Evolutionary conservation across 2,113 vertebrate genomes (phyloP).

Genomic region (Thymallus thymallus): DNA sequence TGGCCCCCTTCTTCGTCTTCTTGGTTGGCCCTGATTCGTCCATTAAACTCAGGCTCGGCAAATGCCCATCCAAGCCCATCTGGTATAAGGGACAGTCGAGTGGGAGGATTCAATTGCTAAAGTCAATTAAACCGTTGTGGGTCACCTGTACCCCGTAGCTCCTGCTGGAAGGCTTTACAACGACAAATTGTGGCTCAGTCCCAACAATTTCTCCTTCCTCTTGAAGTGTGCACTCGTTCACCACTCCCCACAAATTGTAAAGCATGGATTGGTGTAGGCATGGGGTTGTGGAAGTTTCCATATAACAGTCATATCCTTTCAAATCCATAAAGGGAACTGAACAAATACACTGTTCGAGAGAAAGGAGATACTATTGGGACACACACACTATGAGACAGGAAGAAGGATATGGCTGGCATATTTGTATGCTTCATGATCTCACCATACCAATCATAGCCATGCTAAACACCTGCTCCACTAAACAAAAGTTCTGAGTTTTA

Average conservation of each 20-base stretch:
- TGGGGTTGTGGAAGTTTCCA: no score
- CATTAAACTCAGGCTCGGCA: slow-evolving; percentile 59
- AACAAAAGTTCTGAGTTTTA: not conserved
- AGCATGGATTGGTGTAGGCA: no score
- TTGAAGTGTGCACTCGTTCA: no score
- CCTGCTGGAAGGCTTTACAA: slow-evolving; percentile 14
- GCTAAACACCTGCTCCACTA: not conserved
- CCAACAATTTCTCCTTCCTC: no score
- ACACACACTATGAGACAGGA: not conserved
- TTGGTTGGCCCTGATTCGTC: slow-evolving; percentile 56
- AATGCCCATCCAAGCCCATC: slow-evolving; percentile 53
- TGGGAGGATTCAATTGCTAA: slow-evolving; percentile 57
- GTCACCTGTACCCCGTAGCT: slow-evolving; percentile 35
- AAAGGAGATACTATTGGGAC: no score
- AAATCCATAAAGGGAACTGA: no score
- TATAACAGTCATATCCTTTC: no score
- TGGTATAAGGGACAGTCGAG: slow-evolving; percentile 51
- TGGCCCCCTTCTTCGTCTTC: slow-evolving; percentile 36
- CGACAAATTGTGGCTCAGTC: no score
- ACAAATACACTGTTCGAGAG: no score
- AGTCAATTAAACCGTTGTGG: slow-evolving; percentile 48
- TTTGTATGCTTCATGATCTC: not conserved
- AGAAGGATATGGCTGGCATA: not conserved
- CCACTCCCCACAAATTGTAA: no score
- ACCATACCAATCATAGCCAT: not conserved